These are phyloP conservation scores for Drosophila punjabiensis DNA, from an alignment of 1,140 invertebrate genomes.

Conservation along the genomic window DNA sequence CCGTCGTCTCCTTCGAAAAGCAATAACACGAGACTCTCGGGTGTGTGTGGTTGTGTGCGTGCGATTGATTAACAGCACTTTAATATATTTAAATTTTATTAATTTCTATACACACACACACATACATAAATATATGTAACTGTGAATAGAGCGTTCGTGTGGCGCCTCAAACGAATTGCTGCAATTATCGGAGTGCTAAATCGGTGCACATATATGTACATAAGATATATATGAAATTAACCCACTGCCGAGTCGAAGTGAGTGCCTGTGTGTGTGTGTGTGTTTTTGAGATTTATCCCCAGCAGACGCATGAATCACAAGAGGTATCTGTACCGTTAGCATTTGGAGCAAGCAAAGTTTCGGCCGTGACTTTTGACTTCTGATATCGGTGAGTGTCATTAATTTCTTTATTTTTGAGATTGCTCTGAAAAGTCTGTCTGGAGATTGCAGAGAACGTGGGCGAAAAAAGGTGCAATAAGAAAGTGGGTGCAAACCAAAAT, in stretches of 20 bases:
- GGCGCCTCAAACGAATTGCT: conserved; percentile 48
- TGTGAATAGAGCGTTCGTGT: conserved; percentile 29
- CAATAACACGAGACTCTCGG: conserved; percentile 23
- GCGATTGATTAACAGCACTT: conserved; percentile 37
- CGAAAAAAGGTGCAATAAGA: background rate
- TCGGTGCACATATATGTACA: conserved; percentile 7
- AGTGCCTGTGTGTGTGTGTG: background rate
- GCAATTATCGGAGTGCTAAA: conserved; percentile 34
- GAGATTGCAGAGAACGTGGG: background rate
- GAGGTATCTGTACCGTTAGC: conserved; percentile 8
- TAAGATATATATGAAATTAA: conserved; percentile 11
- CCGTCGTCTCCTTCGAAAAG: conserved; percentile 32
- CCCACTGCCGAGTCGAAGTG: conserved; percentile 7
- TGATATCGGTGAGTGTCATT: conserved; percentile 15
- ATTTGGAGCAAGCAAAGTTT: background rate
- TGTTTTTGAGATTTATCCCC: conserved; percentile 9
- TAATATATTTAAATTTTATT: conserved; percentile 58
- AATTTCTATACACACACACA: conserved; percentile 21
- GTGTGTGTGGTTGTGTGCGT: conserved; percentile 23
- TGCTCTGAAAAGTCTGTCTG: background rate
- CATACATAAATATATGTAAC: conserved; percentile 3
- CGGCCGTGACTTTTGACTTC: background rate
- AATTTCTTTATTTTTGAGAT: background rate
- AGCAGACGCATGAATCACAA: conserved; percentile 18
- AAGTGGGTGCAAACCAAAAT: background rate